Base-by-base conservation (phyloP, 2,797 vertebrate genomes). In the Oceanodroma leucorhoa region DNA sequence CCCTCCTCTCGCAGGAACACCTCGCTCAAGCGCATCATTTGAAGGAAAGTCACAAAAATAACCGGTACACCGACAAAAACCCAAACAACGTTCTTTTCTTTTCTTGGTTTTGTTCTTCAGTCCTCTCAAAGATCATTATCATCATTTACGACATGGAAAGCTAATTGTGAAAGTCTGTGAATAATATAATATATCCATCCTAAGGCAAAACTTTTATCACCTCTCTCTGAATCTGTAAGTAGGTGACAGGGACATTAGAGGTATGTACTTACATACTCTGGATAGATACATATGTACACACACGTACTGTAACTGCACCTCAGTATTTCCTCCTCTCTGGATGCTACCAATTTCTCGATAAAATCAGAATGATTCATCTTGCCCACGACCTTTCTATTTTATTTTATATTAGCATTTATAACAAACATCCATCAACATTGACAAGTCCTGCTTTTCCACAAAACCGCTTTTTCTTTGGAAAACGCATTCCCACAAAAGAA, bases 11-110 rank as follows among this genome's bases (percentile, higher is more conserved):
- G 14, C 36, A 53, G 51, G 50, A 48, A n/a, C 11, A 48, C 40
- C 32, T 57, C 3, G 1, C 19, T 61, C 21, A 1, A 54, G 22
- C 7, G 1, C 0, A 0, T 24, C 5, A 1, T 3, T 7, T 15
- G n/a, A 77, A 27, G 24, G 17, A 7, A 53, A 26, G 2, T 10
- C 67, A 45, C 27, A 32, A 55, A 83, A 80, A 46, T 46, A 58
- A 32, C 38, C 0, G 13, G 54, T 11, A n/a, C 26, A 24, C 20
- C 4, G 23, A 34, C 22, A 45, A 64, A 82, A 80, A 38, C 15
- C 14, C 20, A 60, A 71, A 55, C 4, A 26, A 45, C 27, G 10
- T 26, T 5, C 14, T 54, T 40, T 27, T 32, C 4, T 36, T 32
- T n/a, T 53, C 48, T 61, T n/a, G 13, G 13, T 46, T 79, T 82